Evolutionary conservation across 2,113 vertebrate species (phyloP).

Genomic region (Paratilapia polleni): DNA sequence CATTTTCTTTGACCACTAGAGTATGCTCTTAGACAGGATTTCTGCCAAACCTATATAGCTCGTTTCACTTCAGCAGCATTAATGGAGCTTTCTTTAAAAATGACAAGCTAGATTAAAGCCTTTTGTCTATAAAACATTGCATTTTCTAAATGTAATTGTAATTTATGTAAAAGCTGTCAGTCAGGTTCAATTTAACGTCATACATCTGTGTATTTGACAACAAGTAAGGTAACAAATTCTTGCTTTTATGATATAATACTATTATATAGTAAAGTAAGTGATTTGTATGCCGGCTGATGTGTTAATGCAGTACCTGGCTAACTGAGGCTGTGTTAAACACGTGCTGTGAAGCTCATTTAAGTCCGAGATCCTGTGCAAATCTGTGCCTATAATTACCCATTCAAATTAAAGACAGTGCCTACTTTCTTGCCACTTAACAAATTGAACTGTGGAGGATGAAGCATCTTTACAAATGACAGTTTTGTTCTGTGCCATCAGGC

Average conservation of each 20-base stretch:
- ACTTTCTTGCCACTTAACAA: not conserved
- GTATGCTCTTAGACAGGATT: constrained; percentile 9
- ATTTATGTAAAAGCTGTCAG: accelerated
- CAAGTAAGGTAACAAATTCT: not conserved
- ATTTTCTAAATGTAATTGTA: not conserved
- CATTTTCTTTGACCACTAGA: constrained; percentile 50
- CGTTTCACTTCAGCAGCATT: not conserved
- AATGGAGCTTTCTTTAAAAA: not conserved
- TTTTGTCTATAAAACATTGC: not conserved
- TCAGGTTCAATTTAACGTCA: not conserved
- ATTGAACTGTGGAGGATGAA: not conserved
- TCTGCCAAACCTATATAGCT: accelerated
- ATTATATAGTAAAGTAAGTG: not conserved
- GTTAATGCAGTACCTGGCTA: no score
- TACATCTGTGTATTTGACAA: not conserved
- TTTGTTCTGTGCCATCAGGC: constrained; percentile 10
- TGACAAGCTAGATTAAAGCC: accelerated
- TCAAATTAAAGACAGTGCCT: not conserved
- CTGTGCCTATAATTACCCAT: not conserved
- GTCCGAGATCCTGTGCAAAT: not conserved
- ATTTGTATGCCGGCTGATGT: not conserved
- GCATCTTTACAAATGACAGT: not conserved
- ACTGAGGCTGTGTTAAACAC: no score
- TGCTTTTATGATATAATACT: not conserved
- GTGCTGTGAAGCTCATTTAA: not conserved